Conservation (phyloP, 2,888 invertebrate species). For the Lepetodrilus schrolli region DNA sequence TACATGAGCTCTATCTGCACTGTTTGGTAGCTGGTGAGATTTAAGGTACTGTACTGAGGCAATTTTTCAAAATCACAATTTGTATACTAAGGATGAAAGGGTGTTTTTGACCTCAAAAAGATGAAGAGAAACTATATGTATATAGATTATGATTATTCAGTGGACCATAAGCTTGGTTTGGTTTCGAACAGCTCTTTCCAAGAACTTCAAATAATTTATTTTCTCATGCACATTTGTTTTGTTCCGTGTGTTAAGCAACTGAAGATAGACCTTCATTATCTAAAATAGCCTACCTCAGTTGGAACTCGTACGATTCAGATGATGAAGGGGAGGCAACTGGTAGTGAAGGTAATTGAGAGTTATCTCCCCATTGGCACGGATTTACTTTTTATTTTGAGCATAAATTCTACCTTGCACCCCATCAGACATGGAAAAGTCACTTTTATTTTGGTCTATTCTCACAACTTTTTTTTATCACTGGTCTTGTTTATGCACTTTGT, state of each 20-base stretch:
- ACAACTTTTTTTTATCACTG: neutral
- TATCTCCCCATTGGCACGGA: constrained; percentile 29
- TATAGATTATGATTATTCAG: too few species aligned
- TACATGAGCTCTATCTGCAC: too few species aligned
- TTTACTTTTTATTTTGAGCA: constrained; percentile 14
- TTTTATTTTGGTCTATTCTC: neutral
- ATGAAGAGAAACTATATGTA: neutral
- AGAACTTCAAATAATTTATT: neutral
- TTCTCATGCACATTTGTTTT: constrained; percentile 13
- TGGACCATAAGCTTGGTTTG: too few species aligned
- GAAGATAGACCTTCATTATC: constrained; percentile 32
- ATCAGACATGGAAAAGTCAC: neutral
- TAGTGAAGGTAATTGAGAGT: constrained; percentile 39
- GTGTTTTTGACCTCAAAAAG: neutral
- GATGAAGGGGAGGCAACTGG: constrained; percentile 35
- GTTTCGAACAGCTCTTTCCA: too few species aligned
- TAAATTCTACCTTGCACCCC: neutral
- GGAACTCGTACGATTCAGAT: constrained; percentile 36
- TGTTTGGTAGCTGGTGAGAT: too few species aligned
- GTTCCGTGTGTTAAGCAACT: constrained; percentile 7
- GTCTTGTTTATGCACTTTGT: neutral
- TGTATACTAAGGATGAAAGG: too few species aligned
- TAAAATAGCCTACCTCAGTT: constrained; percentile 39
- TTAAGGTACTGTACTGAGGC: too few species aligned
- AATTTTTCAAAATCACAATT: too few species aligned